A percentile compares a stretch with the other conserved stretches of the same genome.
Conservation (phyloP, 2,797 vertebrate genomes). For the Sebastiscus tertius region DNA sequence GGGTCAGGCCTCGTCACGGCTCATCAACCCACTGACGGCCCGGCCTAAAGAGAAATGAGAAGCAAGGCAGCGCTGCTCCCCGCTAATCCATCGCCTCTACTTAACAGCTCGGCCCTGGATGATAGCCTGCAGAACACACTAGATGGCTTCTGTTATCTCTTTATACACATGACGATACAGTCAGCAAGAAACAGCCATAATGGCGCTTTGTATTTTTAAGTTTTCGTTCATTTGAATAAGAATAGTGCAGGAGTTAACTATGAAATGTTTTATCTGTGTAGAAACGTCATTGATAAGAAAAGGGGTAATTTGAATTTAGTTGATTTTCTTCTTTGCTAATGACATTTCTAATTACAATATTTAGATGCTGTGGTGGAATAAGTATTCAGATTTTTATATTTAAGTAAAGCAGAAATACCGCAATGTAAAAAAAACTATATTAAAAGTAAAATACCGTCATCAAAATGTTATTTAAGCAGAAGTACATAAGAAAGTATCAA, state of each 20-base stretch:
- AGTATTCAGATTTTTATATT: neutral
- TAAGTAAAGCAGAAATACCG: neutral
- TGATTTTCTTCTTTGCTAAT: neutral
- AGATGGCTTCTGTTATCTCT: conserved; percentile 60
- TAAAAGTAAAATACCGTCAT: neutral
- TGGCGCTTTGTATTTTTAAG: conserved; percentile 9
- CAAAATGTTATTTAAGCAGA: fast-evolving
- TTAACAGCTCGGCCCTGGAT: conserved; percentile 72
- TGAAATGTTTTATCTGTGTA: neutral
- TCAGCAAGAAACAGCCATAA: conserved; percentile 8
- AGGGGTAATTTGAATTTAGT: neutral
- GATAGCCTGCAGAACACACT: conserved; percentile 61
- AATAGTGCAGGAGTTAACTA: neutral
- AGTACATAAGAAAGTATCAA: neutral
- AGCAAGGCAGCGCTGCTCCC: conserved; percentile 75
- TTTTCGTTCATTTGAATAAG: conserved; percentile 8
- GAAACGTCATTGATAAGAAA: neutral
- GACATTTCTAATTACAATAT: neutral
- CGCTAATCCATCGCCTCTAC: conserved; percentile 85
- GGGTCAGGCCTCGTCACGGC: conserved; percentile 85
- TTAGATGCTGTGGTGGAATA: neutral
- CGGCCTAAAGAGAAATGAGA: conserved; percentile 81
- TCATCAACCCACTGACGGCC: conserved; percentile 87
- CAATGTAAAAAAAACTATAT: neutral
- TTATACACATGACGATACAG: conserved; percentile 40